These are phyloP conservation scores for Chionomys nivalis DNA, from an alignment of 2,113 vertebrate genomes.

Conservation along the genomic window DNA sequence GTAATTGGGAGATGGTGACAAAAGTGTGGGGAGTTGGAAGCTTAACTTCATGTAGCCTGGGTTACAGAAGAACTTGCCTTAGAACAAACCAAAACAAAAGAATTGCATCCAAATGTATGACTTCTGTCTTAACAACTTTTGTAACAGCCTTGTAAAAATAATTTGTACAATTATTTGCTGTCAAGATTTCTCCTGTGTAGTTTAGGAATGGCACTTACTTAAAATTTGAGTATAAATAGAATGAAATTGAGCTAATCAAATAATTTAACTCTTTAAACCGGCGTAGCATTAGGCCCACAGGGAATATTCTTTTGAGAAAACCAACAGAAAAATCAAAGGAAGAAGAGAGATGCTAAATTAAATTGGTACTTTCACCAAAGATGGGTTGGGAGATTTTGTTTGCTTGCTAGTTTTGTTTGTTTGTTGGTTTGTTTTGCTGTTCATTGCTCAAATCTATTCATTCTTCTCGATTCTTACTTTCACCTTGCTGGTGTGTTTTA, in stretches of 20 bases:
- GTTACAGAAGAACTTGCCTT: neutral
- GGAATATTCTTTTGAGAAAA: neutral
- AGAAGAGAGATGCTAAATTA: neutral
- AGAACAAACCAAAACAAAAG: neutral
- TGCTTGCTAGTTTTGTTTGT: neutral
- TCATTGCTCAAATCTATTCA: neutral
- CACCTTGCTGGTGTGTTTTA: neutral
- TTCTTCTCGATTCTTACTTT: neutral
- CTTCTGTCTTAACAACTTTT: neutral
- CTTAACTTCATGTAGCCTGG: neutral
- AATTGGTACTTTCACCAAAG: neutral
- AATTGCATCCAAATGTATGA: neutral
- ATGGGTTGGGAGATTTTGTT: neutral
- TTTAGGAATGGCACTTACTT: neutral
- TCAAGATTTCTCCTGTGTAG: neutral
- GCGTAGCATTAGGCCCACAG: neutral
- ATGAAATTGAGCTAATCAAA: neutral
- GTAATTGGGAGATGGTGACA: neutral
- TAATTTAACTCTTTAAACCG: neutral
- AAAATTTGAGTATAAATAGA: neutral
- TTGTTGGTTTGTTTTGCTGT: neutral
- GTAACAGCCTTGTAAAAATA: neutral
- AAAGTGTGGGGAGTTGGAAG: neutral
- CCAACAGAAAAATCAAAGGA: neutral
- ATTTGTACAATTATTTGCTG: neutral